Conservation (phyloP, 2,888 invertebrate genomes). For the Ryuthela nishihirai region DNA sequence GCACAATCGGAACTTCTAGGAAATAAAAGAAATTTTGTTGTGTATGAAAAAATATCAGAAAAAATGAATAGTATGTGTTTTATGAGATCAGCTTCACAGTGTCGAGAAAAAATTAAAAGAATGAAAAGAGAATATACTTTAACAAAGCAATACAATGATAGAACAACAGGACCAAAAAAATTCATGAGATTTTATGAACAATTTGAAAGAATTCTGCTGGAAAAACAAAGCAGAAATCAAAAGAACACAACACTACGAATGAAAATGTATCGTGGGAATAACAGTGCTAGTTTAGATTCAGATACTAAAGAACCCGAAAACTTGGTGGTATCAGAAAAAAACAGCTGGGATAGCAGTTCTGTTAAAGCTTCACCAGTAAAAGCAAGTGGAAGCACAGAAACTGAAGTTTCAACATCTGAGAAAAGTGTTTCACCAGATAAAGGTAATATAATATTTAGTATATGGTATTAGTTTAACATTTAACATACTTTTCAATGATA, state of each 20-base stretch:
- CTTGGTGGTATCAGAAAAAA: too few relatives aligned
- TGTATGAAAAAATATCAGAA: slow-evolving; percentile 32
- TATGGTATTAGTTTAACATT: too few relatives aligned
- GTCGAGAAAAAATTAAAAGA: slow-evolving; percentile 33
- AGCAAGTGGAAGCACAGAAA: too few relatives aligned
- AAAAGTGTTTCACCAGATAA: too few relatives aligned
- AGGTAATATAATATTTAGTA: too few relatives aligned
- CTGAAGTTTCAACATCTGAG: too few relatives aligned
- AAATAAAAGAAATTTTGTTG: slow-evolving; percentile 18
- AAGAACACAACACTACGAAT: slow-evolving; percentile 5
- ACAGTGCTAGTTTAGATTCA: too few relatives aligned
- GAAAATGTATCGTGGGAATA: too few relatives aligned
- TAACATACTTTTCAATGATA: too few relatives aligned
- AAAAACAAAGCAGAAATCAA: slow-evolving; percentile 12
- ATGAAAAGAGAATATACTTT: slow-evolving; percentile 33
- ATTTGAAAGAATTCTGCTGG: slow-evolving; percentile 20
- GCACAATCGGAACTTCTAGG: slow-evolving; percentile 17
- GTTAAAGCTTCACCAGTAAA: too few relatives aligned
- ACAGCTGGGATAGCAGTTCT: too few relatives aligned
- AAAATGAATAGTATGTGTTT: slow-evolving; percentile 20
- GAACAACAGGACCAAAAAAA: slow-evolving; percentile 10
- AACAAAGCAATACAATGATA: slow-evolving; percentile 18
- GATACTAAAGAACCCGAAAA: too few relatives aligned
- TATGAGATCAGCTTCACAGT: slow-evolving; percentile 23
- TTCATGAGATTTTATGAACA: slow-evolving; percentile 30